phyloP scores from a whole-genome alignment of 2,113 vertebrate genomes.

The Peucedramus taeniatus region DNA sequence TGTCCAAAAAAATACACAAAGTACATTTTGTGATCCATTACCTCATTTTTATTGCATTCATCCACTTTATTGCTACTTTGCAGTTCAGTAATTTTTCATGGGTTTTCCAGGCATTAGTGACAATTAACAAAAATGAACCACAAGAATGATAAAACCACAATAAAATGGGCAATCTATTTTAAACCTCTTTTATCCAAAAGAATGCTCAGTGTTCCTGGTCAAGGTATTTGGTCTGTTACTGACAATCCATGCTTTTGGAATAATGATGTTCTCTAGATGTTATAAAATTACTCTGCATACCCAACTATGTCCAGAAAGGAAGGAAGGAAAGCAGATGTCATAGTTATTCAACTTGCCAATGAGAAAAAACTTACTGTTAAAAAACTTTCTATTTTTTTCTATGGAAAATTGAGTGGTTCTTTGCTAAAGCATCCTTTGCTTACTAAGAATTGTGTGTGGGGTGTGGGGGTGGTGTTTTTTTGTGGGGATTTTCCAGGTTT shows the following conservation, averaged over 20 bases:
- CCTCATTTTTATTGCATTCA: slow-evolving; percentile 25
- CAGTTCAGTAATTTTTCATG: background rate
- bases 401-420: background rate
- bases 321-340: background rate
- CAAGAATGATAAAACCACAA: background rate
- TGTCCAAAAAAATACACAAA: slow-evolving; percentile 11
- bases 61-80: slow-evolving; percentile 17
- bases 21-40: slow-evolving; percentile 32
- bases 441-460: background rate
- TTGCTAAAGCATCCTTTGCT: background rate
- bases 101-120: background rate
- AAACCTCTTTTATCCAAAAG: background rate
- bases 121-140: background rate
- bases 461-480: background rate
- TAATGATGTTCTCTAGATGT: background rate
- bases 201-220: background rate
- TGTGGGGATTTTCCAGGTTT: background rate
- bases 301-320: background rate
- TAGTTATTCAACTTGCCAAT: background rate
- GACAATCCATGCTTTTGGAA: background rate
- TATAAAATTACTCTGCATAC: background rate
- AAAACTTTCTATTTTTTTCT: background rate
- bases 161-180: background rate
- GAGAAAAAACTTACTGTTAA: background rate
- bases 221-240: background rate